Conservation (phyloP, 2,888 invertebrate species). For the Drosophila pseudotakahashii region DNA sequence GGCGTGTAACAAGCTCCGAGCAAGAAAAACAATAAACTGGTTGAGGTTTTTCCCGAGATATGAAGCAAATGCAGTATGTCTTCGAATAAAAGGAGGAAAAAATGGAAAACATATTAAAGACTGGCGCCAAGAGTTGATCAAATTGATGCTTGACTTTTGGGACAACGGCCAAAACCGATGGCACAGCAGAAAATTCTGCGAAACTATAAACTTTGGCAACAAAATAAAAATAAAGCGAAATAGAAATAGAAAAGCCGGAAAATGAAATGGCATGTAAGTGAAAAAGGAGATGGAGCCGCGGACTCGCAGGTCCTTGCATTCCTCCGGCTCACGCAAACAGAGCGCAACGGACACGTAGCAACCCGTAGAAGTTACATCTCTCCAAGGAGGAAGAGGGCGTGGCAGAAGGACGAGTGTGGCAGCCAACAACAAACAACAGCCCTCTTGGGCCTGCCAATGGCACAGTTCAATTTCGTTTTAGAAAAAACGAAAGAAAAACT, state of each 20-base stretch:
- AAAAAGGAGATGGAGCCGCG: slow-evolving; percentile 2
- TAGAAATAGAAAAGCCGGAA: slow-evolving; percentile 38
- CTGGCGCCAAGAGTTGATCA: slow-evolving; percentile 76
- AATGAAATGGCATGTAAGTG: slow-evolving; percentile 59
- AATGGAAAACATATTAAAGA: slow-evolving; percentile 65
- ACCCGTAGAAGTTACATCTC: slow-evolving; percentile 37
- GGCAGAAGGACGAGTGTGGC: slow-evolving; percentile 6
- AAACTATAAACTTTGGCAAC: slow-evolving; percentile 59
- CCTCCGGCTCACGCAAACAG: slow-evolving; percentile 54
- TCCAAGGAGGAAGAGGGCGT: slow-evolving; percentile 32
- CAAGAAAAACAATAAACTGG: slow-evolving; percentile 26
- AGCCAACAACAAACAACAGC: slow-evolving; percentile 41
- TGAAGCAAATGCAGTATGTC: slow-evolving; percentile 10
- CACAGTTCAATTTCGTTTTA: slow-evolving; percentile 69
- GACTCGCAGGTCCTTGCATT: slow-evolving; percentile 40
- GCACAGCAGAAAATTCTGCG: slow-evolving; percentile 19
- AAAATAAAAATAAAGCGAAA: slow-evolving; percentile 26
- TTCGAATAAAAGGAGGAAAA: slow-evolving; percentile 9
- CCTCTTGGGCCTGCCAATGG: slow-evolving; percentile 64
- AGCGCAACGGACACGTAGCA: slow-evolving; percentile 68
- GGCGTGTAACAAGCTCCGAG: slow-evolving; percentile 66
- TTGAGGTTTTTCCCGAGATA: slow-evolving; percentile 16
- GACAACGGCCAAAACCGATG: slow-evolving; percentile 57
- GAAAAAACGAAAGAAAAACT: slow-evolving; percentile 26
- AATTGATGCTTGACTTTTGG: slow-evolving; percentile 74